Evolutionary conservation across 2,888 invertebrate genomes (phyloP).

Genomic region (Cyclophora albipunctata): DNA sequence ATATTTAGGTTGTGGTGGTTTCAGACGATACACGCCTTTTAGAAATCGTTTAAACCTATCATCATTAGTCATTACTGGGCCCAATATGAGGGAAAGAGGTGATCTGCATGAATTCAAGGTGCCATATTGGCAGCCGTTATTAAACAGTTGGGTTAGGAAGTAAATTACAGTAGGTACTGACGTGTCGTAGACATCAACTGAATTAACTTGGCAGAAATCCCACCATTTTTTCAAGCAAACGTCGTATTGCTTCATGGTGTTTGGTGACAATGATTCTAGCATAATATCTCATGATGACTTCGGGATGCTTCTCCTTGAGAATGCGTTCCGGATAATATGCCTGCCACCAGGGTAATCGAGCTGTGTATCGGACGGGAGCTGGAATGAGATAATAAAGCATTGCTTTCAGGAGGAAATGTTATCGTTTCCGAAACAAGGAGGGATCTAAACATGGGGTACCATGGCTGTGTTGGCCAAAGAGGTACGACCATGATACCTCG

Average conservation of each 20-base stretch:
- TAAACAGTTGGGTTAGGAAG: not conserved
- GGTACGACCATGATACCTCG: slow-evolving; percentile 8
- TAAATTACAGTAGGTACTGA: not conserved
- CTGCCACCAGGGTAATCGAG: slow-evolving; percentile 14
- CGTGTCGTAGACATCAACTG: not conserved
- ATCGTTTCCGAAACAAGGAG: slow-evolving; percentile 1
- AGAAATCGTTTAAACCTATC: not conserved
- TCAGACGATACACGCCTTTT: not conserved
- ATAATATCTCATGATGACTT: slow-evolving; percentile 3
- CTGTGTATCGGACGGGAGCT: not conserved
- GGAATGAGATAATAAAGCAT: not conserved
- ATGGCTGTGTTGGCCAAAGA: slow-evolving; percentile 8
- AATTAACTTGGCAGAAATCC: not conserved
- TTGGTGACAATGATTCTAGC: slow-evolving; percentile 8
- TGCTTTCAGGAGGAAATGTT: not conserved
- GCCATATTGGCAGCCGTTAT: not conserved
- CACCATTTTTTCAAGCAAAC: not conserved
- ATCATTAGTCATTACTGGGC: not conserved
- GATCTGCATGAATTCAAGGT: not conserved
- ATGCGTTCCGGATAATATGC: slow-evolving; percentile 10
- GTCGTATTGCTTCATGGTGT: slow-evolving; percentile 9
- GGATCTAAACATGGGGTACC: slow-evolving; percentile 2
- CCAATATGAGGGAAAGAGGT: not conserved
- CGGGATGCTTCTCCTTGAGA: slow-evolving; percentile 1
- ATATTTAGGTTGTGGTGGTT: not conserved